Conservation (phyloP, 2,113 vertebrate genomes). For the Apodemus sylvaticus region DNA sequence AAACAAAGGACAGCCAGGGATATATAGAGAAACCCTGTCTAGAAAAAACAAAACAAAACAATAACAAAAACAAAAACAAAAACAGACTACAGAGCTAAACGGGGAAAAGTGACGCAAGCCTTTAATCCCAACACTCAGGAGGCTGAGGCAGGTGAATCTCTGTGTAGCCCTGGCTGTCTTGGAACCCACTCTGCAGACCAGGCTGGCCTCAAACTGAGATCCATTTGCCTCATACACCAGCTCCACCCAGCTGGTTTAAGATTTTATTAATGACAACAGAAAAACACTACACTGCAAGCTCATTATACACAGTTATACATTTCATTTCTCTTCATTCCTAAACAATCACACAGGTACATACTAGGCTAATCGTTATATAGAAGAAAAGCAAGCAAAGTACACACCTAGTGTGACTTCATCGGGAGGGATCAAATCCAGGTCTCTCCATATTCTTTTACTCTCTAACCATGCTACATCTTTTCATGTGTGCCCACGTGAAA, state of each 20-base stretch:
- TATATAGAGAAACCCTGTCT: no score
- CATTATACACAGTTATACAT: not conserved
- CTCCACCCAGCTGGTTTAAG: not conserved
- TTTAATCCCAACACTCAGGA: no score
- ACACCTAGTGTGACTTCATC: not conserved
- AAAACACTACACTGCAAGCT: not conserved
- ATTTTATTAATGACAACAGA: not conserved
- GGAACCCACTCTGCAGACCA: not conserved
- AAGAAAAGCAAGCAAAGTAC: not conserved
- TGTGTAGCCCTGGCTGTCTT: not conserved
- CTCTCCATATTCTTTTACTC: slow-evolving; percentile 36
- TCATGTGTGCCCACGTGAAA: no score
- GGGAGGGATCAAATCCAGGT: slow-evolving; percentile 4
- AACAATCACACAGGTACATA: slow-evolving; percentile 18
- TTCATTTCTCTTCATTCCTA: slow-evolving; percentile 4
- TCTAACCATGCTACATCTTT: slow-evolving; percentile 3
- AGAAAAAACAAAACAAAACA: no score
- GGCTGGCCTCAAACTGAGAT: not conserved
- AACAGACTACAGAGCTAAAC: not conserved
- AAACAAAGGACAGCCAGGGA: no score
- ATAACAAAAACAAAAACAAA: not conserved
- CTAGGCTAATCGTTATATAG: not conserved
- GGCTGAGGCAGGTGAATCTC: no score
- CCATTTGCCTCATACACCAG: not conserved
- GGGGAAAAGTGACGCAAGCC: no score